Base-by-base conservation (phyloP, 2,888 invertebrate genomes). In the Muscina levida region DNA sequence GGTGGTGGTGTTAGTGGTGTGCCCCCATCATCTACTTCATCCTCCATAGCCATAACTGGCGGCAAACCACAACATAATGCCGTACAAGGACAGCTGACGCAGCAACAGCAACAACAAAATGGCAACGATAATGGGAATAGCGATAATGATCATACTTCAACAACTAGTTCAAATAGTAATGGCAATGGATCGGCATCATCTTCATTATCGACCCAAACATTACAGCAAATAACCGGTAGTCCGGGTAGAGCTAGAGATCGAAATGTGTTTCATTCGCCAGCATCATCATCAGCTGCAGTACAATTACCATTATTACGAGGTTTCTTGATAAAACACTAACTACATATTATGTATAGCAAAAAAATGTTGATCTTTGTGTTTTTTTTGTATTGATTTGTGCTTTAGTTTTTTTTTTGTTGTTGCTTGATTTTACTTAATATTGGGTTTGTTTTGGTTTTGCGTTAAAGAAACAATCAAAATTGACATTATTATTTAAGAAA, bases 211-310 rank as follows among this genome's bases (percentile, higher is more conserved):
- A 86, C 88, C 65, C 89, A 90, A 83, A 88, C 88, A 72, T 84
- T 90, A 57, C 90, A 89, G 81, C 89, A 90, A 85, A 85, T 89
- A 78, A 88, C 87, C 80, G 89, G 90, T 82, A 90, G 90, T 87
- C 90, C 90, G 79, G 90, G 90, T 85, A 87, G 91, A 81, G 91
- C 90, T 68, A 87, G 91, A 82, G 91, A 91, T 87, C 88, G 91
- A 77, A 90, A 91, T 87, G 84, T 91, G 62, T 91, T 90, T 84
- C 87, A 90, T 83, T 87, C 87, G 82, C 87, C 90, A 59, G 44
- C 72, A 19, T 86, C 89, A 82, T 85, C 89, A 81, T 86, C 87
- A 82, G 87, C 87, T 83, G 88, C 89, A 67, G 84, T 87, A 83
- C 86, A 90, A 59, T 86, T 91, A 85, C 89, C 90, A 84, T 84